Conservation (phyloP, 2,888 invertebrate species). For the Clunio marinus region DNA sequence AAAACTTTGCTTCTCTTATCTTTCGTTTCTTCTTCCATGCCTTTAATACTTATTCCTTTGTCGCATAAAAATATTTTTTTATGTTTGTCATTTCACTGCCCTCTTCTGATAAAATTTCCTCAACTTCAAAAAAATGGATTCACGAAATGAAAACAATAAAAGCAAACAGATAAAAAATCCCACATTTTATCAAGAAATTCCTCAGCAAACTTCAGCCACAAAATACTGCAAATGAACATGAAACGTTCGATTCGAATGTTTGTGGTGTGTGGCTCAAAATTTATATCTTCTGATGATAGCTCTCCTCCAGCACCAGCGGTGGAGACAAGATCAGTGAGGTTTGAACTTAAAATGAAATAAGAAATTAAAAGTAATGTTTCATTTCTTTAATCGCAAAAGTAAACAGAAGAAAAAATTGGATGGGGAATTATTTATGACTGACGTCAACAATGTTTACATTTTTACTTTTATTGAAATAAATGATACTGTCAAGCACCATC, state of each 20-base stretch:
- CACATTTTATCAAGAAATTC: background rate
- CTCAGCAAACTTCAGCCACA: background rate
- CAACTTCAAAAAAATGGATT: background rate
- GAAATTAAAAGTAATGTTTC: constrained; percentile 12
- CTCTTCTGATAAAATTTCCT: background rate
- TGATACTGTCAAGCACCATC: too few species aligned
- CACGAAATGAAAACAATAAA: background rate
- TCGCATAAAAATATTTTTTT: background rate
- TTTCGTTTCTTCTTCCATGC: background rate
- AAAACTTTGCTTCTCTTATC: too few species aligned
- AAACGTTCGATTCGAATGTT: background rate
- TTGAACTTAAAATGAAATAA: background rate
- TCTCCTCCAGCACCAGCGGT: background rate
- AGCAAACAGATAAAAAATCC: background rate
- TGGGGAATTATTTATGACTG: too few species aligned
- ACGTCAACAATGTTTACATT: too few species aligned
- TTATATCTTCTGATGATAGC: constrained; percentile 11
- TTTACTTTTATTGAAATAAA: too few species aligned
- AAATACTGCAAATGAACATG: background rate
- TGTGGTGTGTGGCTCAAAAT: constrained; percentile 17
- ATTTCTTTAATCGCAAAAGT: background rate
- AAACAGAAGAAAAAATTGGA: background rate
- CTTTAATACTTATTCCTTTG: background rate
- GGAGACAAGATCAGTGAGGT: background rate
- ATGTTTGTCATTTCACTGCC: background rate